A percentile compares a stretch with the other conserved stretches of the same genome.
phyloP scores from a whole-genome alignment of 2,888 invertebrate species.

The Merodon equestris region DNA sequence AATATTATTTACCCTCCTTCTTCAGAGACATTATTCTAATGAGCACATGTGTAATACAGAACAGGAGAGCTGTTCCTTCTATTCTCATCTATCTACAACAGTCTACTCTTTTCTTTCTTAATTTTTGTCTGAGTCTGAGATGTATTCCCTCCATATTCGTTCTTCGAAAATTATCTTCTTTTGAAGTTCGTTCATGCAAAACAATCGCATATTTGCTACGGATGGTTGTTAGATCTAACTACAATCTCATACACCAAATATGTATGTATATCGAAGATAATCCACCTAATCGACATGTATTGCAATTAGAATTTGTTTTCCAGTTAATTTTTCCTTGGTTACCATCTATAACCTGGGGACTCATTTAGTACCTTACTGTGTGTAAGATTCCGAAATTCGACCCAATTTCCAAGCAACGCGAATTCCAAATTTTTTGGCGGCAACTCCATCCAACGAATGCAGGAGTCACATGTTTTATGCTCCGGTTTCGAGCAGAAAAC shows the following conservation, averaged over 20 bases:
- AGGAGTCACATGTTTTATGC: conserved; percentile 46
- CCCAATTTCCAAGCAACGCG: conserved; percentile 47
- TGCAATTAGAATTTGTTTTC: conserved; percentile 17
- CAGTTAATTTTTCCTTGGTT: conserved; percentile 45
- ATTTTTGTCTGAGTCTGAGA: conserved; percentile 1
- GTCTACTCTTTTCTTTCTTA: conserved; percentile 1
- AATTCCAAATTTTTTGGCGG: conserved; percentile 45
- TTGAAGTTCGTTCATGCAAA: conserved; percentile 49
- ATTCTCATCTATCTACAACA: conserved; percentile 26
- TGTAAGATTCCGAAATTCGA: conserved; percentile 37
- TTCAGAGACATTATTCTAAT: conserved; percentile 41
- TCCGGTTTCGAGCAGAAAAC: not conserved
- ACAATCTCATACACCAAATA: no score
- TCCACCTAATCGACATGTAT: no score
- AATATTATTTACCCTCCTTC: conserved; percentile 17
- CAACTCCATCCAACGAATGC: conserved; percentile 20
- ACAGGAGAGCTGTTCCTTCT: conserved; percentile 4
- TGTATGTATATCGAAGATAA: no score
- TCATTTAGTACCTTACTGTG: conserved; percentile 1
- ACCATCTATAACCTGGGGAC: conserved; percentile 24
- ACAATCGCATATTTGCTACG: conserved; percentile 22
- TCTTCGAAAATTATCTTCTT: conserved; percentile 10
- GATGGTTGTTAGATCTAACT: conserved; percentile 8
- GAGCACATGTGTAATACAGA: conserved; percentile 16
- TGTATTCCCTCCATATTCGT: conserved; percentile 6